Percentiles rank a stretch among this genome's conserved stretches.
Conservation (phyloP, 2,113 vertebrate genomes). For the Silurus meridionalis region DNA sequence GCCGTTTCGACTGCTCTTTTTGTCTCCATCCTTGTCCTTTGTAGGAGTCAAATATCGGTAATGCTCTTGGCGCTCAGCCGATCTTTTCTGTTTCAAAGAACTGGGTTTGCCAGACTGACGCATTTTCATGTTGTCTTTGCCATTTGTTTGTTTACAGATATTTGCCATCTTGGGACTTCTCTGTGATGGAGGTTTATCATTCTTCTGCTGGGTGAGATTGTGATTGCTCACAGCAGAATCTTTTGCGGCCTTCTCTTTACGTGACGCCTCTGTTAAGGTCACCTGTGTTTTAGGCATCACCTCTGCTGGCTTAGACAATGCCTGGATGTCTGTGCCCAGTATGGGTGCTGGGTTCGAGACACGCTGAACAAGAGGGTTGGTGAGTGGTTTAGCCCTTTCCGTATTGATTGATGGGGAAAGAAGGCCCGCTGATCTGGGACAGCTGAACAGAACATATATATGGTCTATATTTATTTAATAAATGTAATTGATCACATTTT, state of each 20-base stretch:
- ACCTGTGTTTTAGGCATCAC: background rate
- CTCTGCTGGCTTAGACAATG: background rate
- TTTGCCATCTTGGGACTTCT: slow-evolving; percentile 24
- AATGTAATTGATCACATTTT: too few species aligned
- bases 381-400: slow-evolving; percentile 53
- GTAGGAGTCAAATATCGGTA: slow-evolving; percentile 52
- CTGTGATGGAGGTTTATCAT: slow-evolving; percentile 33
- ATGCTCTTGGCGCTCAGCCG: slow-evolving; percentile 47
- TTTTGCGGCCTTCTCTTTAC: slow-evolving; percentile 13
- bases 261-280: background rate
- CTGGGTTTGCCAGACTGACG: slow-evolving; percentile 48
- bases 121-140: slow-evolving; percentile 49
- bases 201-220: slow-evolving; percentile 21
- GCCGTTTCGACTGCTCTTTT: slow-evolving; percentile 62
- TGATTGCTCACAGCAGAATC: slow-evolving; percentile 46
- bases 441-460: slow-evolving; percentile 22
- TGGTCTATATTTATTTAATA: too few species aligned
- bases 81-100: slow-evolving; percentile 40
- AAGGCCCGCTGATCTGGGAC: slow-evolving; percentile 38
- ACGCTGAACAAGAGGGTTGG: slow-evolving; percentile 50
- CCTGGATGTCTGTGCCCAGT: background rate
- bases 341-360: slow-evolving; percentile 29
- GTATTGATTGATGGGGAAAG: slow-evolving; percentile 38
- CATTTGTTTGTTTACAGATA: slow-evolving; percentile 16
- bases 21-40: slow-evolving; percentile 64